These are phyloP conservation scores for Meiosimyza decipiens DNA, from an alignment of 2,888 invertebrate genomes.

Conservation along the genomic window DNA sequence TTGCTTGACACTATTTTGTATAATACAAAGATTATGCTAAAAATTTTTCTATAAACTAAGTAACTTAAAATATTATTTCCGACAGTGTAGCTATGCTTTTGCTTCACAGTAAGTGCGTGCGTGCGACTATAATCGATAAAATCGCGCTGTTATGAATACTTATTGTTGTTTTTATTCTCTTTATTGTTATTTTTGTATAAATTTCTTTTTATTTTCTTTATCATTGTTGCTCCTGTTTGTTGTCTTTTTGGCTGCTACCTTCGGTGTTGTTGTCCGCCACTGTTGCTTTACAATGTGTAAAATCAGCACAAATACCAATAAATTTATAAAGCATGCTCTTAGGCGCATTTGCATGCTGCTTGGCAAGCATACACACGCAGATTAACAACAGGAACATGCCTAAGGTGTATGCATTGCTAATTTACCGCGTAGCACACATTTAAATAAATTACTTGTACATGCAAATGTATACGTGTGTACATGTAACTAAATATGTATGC, in stretches of 20 bases:
- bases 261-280: too few species aligned
- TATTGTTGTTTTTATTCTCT: neutral
- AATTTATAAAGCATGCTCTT: neutral
- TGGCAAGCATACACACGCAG: too few species aligned
- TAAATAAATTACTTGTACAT: neutral
- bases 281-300: slow-evolving; percentile 3
- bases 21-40: too few species aligned
- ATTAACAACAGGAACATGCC: neutral
- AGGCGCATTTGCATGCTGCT: slow-evolving; percentile 4
- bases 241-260: too few species aligned
- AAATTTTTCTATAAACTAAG: too few species aligned
- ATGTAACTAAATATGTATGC: neutral
- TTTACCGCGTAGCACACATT: slow-evolving; percentile 6
- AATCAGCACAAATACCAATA: neutral
- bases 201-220: too few species aligned
- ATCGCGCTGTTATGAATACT: slow-evolving; percentile 6
- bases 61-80: too few species aligned
- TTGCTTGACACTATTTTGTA: too few species aligned
- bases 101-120: neutral
- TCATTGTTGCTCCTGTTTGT: too few species aligned
- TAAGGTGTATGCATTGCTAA: slow-evolving; percentile 12
- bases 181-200: too few species aligned
- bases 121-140: neutral
- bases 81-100: neutral
- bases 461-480: neutral